Evolutionary conservation across 1,140 invertebrate species (phyloP).

Genomic region (Drosophila trapezifrons): DNA sequence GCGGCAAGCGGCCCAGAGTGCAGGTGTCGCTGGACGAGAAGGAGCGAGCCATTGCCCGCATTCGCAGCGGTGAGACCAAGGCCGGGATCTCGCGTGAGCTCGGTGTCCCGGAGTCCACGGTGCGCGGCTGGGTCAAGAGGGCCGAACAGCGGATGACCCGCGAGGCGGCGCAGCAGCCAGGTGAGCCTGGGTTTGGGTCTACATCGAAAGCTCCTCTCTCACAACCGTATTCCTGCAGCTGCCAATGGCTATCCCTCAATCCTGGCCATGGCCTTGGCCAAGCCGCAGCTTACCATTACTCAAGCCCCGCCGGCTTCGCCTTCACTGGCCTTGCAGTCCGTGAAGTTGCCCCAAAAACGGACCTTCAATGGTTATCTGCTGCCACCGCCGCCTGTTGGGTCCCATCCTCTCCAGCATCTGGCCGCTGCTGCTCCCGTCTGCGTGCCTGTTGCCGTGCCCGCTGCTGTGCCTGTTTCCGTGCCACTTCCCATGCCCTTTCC

Average conservation of each 20-base stretch:
- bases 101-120: conserved; percentile 71
- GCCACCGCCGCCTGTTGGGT: not conserved
- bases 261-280: conserved; percentile 24
- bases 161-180: conserved; percentile 27
- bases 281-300: conserved; percentile 21
- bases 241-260: conserved; percentile 5
- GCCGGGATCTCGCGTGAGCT: conserved; percentile 70
- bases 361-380: conserved; percentile 27
- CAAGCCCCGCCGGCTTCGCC: not conserved
- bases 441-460: not conserved
- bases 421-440: not conserved
- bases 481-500: conserved; percentile 20
- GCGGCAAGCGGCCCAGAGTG: conserved; percentile 65
- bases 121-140: conserved; percentile 71
- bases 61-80: conserved; percentile 69
- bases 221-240: not conserved
- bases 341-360: conserved; percentile 46
- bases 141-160: conserved; percentile 63
- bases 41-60: conserved; percentile 64
- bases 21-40: conserved; percentile 68
- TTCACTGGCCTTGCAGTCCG: not conserved
- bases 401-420: not conserved
- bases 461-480: not conserved
- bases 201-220: not conserved
- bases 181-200: not conserved